Evolutionary conservation across 2,888 invertebrate genomes (phyloP), one percentile per base, ranked within the genome.

Genomic region (Lacanobia oleracea): DNA sequence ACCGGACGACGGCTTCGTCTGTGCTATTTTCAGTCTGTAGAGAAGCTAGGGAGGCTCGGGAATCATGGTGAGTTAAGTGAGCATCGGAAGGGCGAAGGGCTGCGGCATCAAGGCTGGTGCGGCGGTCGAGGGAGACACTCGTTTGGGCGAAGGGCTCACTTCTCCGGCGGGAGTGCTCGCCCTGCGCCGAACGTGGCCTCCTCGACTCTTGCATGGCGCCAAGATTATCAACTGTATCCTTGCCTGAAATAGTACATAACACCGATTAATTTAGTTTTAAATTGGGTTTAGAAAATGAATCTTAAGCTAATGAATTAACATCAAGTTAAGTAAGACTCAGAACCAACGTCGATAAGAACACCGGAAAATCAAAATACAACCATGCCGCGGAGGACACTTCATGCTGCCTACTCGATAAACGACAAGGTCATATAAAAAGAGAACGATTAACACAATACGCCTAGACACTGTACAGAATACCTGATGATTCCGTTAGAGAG

Each of bases 1-100:
- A 98, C 85, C 97, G 97, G 85, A 98, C 97, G 88, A 97, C 91
- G 60, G 96, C 94, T 61, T 97, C 97, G 72, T 96, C 96, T 2
- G 91, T 89, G 87, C 95, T 94, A 82, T 94, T 94, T 81, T 96
- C 96, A 51, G 95, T 95, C 86, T 94, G 94, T 70, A 96, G 86
- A 18, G 96, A 96, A 84, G 93, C 92, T 54, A 95, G 94, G 86
- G 92, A 97, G 75, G 91, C 92, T 91, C 91, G 92, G 83, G 95
- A 95, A 81, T 94, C 96, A 82, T 93, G 93, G 75, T 93, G 92
- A 67, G 91, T 89, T 62, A 93, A 88, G 62, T 90, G 88, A 62
- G 95, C 80, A 91, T 96, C 95, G 61, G 86, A 81, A 73, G 92
- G 88, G 70, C 93, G 93, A 18, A 94, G 88, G 61, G 93, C 88